Evolutionary conservation across 2,888 invertebrate genomes (phyloP).

Genomic region (Tachina lurida): DNA sequence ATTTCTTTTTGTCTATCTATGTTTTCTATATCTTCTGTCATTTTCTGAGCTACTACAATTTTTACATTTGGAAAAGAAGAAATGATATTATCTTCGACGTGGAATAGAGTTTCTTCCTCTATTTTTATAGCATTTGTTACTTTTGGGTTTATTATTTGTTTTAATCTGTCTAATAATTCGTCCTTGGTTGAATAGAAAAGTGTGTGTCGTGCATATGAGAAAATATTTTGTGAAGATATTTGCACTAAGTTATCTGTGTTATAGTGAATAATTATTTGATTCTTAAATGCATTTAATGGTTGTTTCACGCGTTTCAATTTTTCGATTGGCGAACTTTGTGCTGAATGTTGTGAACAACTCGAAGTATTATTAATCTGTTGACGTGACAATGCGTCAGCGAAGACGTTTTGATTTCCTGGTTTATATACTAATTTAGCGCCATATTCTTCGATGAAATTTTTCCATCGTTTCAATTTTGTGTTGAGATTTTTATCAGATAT

Average conservation of each 20-base stretch:
- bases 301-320: conserved; percentile 45
- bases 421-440: conserved; percentile 17
- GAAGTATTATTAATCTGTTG: conserved; percentile 15
- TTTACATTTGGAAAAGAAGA: conserved; percentile 15
- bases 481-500: conserved; percentile 37
- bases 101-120: conserved; percentile 13
- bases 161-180: conserved; percentile 47
- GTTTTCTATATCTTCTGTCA: conserved; percentile 49
- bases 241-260: conserved; percentile 23
- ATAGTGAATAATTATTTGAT: conserved; percentile 28
- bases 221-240: conserved; percentile 40
- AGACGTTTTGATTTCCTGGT: neutral
- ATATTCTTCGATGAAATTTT: conserved; percentile 26
- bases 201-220: conserved; percentile 31
- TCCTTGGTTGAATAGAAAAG: conserved; percentile 44
- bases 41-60: conserved; percentile 45
- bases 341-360: conserved; percentile 29
- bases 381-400: conserved; percentile 5
- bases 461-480: conserved; percentile 18
- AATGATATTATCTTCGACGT: neutral
- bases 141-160: conserved; percentile 19
- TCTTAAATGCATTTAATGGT: conserved; percentile 33
- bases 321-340: conserved; percentile 43
- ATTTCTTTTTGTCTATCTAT: conserved; percentile 48
- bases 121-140: conserved; percentile 33